Conservation (phyloP, 2,113 vertebrate genomes). For the Aptenodytes forsteri region DNA sequence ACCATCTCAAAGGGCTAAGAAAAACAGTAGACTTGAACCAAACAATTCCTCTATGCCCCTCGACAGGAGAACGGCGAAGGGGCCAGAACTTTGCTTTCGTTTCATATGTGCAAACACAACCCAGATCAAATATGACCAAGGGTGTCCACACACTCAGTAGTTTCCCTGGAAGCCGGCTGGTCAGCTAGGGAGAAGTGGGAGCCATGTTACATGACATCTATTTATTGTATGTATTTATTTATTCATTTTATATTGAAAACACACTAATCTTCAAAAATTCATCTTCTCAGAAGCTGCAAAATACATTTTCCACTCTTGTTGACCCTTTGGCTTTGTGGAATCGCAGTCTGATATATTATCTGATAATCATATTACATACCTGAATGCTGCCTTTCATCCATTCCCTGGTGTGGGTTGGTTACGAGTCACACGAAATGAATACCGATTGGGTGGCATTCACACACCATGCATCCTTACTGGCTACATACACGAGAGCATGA, state of each 20-base stretch:
- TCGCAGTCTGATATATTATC: conserved; percentile 27
- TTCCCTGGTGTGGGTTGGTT: conserved; percentile 6
- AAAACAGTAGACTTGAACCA: background rate
- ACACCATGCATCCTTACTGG: conserved; percentile 46
- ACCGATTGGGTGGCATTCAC: conserved; percentile 46
- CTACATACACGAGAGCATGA: conserved; percentile 35
- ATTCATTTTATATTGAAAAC: conserved; percentile 2
- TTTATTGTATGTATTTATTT: background rate
- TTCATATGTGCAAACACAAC: background rate
- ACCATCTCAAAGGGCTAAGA: background rate
- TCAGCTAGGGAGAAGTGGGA: background rate
- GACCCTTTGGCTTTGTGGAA: conserved; percentile 60
- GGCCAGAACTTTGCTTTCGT: background rate
- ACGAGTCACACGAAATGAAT: conserved; percentile 41
- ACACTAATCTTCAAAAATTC: conserved; percentile 22
- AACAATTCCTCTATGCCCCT: fast-evolving
- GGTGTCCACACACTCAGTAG: background rate
- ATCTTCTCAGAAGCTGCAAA: conserved; percentile 42
- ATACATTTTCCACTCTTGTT: conserved; percentile 57
- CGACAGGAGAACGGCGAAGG: fast-evolving
- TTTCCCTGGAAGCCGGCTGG: background rate
- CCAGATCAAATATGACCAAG: background rate
- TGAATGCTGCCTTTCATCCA: conserved; percentile 45
- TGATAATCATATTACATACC: conserved; percentile 67
- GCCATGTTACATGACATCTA: background rate